A percentile compares a stretch with the other conserved stretches of the same genome.
Evolutionary conservation across 2,888 invertebrate species (phyloP).

Genomic region (Conus canariensis): DNA sequence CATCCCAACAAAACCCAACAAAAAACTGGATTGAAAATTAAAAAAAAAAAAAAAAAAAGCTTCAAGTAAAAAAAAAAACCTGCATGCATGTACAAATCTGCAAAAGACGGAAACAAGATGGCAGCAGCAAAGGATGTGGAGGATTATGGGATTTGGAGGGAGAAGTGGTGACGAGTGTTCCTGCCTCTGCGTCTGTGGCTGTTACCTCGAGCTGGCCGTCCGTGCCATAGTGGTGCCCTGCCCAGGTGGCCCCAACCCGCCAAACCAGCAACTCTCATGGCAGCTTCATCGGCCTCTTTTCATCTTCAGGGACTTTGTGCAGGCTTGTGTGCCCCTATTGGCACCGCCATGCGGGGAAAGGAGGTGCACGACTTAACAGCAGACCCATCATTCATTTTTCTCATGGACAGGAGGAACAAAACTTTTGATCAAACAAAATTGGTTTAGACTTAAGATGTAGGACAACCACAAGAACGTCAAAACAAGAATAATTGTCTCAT

Average conservation of each 20-base stretch:
- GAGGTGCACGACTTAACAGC: background rate
- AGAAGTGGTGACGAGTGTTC: background rate
- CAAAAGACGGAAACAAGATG: background rate
- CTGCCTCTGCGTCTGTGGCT: background rate
- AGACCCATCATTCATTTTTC: background rate
- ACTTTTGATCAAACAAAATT: background rate
- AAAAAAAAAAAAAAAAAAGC: background rate
- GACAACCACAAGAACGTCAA: background rate
- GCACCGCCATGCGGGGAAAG: background rate
- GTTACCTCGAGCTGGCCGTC: background rate
- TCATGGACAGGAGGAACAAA: background rate
- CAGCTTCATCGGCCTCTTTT: background rate
- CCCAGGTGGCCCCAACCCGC: background rate
- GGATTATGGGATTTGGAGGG: background rate
- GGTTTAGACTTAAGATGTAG: background rate
- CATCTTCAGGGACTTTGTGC: slow-evolving; percentile 17
- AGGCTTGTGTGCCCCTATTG: slow-evolving; percentile 22
- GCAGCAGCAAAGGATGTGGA: background rate
- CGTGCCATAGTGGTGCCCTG: background rate
- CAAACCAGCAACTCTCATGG: slow-evolving; percentile 14
- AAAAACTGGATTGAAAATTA: background rate
- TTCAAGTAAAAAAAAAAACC: background rate
- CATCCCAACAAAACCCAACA: background rate
- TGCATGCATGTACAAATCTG: background rate
- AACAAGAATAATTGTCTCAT: background rate